These are phyloP conservation scores for Delichon dasypus DNA, from an alignment of 2,797 vertebrate genomes.

Conservation along the genomic window DNA sequence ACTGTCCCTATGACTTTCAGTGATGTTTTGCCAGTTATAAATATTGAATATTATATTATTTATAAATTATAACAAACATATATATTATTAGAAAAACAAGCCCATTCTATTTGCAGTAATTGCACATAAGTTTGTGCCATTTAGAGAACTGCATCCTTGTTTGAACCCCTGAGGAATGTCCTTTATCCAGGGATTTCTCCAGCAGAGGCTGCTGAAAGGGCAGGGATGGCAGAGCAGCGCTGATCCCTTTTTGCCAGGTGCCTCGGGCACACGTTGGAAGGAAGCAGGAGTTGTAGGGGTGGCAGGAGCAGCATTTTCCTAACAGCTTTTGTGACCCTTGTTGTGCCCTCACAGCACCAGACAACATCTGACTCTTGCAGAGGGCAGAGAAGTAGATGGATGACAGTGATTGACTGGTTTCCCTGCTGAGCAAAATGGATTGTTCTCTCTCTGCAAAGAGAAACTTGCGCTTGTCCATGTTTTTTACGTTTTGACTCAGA, in stretches of 20 bases:
- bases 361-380: not conserved
- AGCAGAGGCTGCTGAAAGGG: not conserved
- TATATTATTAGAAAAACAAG: not conserved
- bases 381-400: not conserved
- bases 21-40: not conserved
- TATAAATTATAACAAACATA: not conserved
- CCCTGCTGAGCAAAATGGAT: not conserved
- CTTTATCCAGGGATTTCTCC: not conserved
- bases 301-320: not conserved
- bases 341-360: not conserved
- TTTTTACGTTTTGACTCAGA: not conserved
- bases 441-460: not conserved
- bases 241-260: not conserved
- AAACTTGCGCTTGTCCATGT: not conserved
- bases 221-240: fast-evolving
- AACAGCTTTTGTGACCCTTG: not conserved
- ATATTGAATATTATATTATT: not conserved
- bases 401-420: not conserved
- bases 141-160: not conserved
- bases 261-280: fast-evolving
- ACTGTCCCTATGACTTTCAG: not conserved
- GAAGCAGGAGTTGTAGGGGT: not conserved
- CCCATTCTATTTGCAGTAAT: not conserved
- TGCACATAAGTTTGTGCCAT: not conserved
- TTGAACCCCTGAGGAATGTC: not conserved